These are phyloP conservation scores for Atethmia centrago DNA, from an alignment of 2,888 invertebrate species.

Conservation along the genomic window DNA sequence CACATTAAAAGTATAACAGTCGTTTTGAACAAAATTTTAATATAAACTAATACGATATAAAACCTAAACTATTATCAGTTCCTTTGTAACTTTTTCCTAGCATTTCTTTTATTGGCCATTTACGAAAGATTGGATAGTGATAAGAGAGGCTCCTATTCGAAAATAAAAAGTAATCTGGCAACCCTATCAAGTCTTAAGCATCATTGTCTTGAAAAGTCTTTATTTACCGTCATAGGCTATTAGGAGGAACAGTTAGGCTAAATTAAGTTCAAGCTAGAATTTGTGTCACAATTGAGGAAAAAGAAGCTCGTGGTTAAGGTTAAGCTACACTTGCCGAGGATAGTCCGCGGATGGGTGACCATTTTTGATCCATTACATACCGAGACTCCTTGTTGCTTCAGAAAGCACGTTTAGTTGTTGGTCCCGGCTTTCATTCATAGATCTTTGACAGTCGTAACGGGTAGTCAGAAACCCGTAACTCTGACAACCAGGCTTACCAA, in stretches of 20 bases:
- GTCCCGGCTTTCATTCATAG: background rate
- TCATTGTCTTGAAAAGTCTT: slow-evolving; percentile 54
- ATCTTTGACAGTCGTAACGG: background rate
- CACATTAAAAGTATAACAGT: background rate
- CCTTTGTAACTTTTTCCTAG: slow-evolving; percentile 3
- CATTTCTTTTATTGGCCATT: slow-evolving; percentile 37
- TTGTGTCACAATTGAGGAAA: background rate
- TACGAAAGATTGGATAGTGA: slow-evolving; percentile 27
- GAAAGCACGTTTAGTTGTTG: background rate
- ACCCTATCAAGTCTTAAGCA: slow-evolving; percentile 50
- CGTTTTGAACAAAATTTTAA: background rate
- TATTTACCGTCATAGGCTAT: slow-evolving; percentile 45
- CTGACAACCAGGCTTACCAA: background rate
- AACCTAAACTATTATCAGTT: background rate
- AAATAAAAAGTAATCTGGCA: slow-evolving; percentile 36
- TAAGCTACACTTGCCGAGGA: background rate
- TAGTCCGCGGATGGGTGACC: background rate
- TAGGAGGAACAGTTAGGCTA: slow-evolving; percentile 38
- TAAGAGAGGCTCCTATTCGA: slow-evolving; percentile 26
- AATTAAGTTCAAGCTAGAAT: slow-evolving; percentile 41
- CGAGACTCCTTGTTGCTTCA: background rate
- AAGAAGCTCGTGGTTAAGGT: background rate
- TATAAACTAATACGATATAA: slow-evolving; percentile 11
- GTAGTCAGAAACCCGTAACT: background rate
- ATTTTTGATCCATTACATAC: background rate